Conservation (phyloP, 1,140 invertebrate species). For the Scaptomyza hsui region DNA sequence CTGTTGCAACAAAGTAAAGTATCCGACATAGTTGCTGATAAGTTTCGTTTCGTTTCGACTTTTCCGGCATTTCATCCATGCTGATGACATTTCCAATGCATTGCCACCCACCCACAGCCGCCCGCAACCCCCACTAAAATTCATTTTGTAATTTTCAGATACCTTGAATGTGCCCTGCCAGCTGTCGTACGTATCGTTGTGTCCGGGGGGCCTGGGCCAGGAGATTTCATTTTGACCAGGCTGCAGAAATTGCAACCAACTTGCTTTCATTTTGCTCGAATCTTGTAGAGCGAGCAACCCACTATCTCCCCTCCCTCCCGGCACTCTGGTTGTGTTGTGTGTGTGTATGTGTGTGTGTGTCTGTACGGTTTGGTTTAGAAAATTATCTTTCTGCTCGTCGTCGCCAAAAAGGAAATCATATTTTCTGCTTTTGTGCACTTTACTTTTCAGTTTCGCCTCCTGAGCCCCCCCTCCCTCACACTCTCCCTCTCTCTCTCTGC, state of each 20-base stretch:
- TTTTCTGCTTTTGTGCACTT: constrained; percentile 84
- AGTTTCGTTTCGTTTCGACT: constrained; percentile 76
- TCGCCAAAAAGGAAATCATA: constrained; percentile 84
- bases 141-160: constrained; percentile 79
- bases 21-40: constrained; percentile 80
- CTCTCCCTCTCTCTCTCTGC: neutral
- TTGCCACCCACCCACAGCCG: neutral
- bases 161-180: constrained; percentile 53
- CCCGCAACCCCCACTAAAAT: constrained; percentile 42
- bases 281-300: constrained; percentile 30
- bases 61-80: constrained; percentile 81
- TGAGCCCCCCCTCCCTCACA: neutral
- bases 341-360: constrained; percentile 39
- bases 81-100: constrained; percentile 80
- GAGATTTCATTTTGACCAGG: constrained; percentile 72
- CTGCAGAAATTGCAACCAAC: constrained; percentile 78
- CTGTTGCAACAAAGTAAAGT: constrained; percentile 65
- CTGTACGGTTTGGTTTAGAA: constrained; percentile 71
- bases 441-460: constrained; percentile 74
- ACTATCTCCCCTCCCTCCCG: too few relatives aligned
- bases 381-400: constrained; percentile 83
- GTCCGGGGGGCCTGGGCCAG: constrained; percentile 5
- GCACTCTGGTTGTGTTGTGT: neutral
- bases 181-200: constrained; percentile 54
- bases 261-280: constrained; percentile 53